A percentile compares a stretch with the other conserved stretches of the same genome.
Evolutionary conservation across 2,888 invertebrate genomes (phyloP).

Genomic region (Cylloceria caligata): DNA sequence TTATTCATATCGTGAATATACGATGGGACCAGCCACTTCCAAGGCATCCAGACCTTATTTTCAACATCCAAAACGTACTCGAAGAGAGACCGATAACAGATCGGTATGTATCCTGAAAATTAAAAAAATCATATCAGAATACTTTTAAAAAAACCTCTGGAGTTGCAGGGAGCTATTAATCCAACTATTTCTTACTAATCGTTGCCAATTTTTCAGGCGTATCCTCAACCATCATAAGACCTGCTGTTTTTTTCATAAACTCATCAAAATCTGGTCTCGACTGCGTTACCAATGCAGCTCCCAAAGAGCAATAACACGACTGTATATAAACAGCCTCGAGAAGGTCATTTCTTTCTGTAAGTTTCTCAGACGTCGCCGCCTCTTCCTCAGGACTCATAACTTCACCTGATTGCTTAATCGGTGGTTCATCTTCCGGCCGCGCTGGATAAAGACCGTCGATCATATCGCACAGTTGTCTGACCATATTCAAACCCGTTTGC

Average conservation of each 20-base stretch:
- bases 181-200: slow-evolving; percentile 83
- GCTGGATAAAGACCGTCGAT: slow-evolving; percentile 90
- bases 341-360: slow-evolving; percentile 71
- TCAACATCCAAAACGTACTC: slow-evolving; percentile 92
- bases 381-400: slow-evolving; percentile 85
- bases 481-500: slow-evolving; percentile 95
- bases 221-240: slow-evolving; percentile 90
- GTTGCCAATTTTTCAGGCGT: slow-evolving; percentile 88
- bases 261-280: slow-evolving; percentile 91
- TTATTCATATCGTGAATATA: slow-evolving; percentile 90
- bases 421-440: slow-evolving; percentile 58
- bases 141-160: neutral
- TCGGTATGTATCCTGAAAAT: slow-evolving; percentile 90
- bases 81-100: slow-evolving; percentile 89
- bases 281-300: slow-evolving; percentile 90
- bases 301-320: slow-evolving; percentile 94
- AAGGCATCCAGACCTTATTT: slow-evolving; percentile 91
- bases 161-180: neutral
- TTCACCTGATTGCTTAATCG: slow-evolving; percentile 27
- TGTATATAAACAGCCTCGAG: slow-evolving; percentile 85
- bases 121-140: neutral
- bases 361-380: slow-evolving; percentile 89
- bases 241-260: slow-evolving; percentile 91
- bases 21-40: slow-evolving; percentile 92
- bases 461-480: slow-evolving; percentile 92